Base-by-base conservation (phyloP, 2,888 invertebrate genomes). In the Drosophila sordidapex region DNA sequence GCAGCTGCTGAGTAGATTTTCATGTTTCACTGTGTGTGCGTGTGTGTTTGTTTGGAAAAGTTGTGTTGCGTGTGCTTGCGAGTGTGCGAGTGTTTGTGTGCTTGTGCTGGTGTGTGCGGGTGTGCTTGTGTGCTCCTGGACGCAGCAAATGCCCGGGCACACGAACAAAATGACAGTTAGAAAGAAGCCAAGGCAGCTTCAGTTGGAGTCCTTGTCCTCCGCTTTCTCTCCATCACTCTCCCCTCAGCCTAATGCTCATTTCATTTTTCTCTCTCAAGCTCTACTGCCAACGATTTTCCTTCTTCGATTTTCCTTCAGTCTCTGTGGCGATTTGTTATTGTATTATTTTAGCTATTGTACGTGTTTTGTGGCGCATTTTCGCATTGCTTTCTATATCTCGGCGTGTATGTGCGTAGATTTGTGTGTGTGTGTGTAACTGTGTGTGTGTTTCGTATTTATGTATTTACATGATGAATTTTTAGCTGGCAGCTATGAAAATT, bases 1-100 rank as follows among this genome's bases (percentile, higher is more conserved):
- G 49, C 63, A 59, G 63, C 79, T 51, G 67, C 75, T 87, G 85
- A 87, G 89, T 89, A 89, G 77, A 87, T 85, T 89, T 89, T 79
- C 89, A 81, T 89, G 87, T 88, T 81, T 48, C 67, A 52, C 40
- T 76, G 53, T 62, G 52, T 62, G 60, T 38, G 33, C 67, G 46
- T 31, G 54, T 43, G 63, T 31, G 53, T 54, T 53, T 68, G 64
- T 57, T 57, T 58, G 58, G 15, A 31, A 60, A 64, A 69, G 48
- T 46, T 70, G 29, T 43, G 8, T 49, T 76, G 57, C 31, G 46
- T 73, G 59, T 76, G 57, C 52, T 56, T 74, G 57, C 1, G 29
- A 6, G 69, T 46, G 18, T 35, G 31, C 65, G 29, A 6, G 29
- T 29, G 29, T 29, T 29, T 29, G 29, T 29, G 29, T 29, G 6